phyloP scores from a whole-genome alignment of 2,797 vertebrate genomes.

The Nyctalus aviator region DNA sequence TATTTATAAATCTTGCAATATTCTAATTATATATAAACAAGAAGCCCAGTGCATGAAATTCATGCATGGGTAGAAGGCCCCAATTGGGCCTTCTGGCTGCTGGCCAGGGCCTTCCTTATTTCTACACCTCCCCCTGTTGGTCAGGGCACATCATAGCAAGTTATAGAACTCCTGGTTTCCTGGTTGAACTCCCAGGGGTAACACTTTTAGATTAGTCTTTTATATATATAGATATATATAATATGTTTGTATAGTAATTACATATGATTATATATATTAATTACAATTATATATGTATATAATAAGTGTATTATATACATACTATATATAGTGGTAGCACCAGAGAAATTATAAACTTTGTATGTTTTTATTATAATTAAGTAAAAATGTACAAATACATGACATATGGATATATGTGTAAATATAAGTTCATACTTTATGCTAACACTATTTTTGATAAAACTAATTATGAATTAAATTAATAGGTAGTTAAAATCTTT shows the following conservation, averaged over 20 bases:
- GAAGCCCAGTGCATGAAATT: too few relatives aligned
- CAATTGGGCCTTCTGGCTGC: too few relatives aligned
- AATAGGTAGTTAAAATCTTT: background rate
- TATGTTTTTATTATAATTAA: background rate
- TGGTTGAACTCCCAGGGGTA: too few relatives aligned
- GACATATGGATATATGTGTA: background rate
- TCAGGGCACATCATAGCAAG: too few relatives aligned
- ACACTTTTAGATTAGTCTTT: too few relatives aligned
- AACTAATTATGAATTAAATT: constrained; percentile 31
- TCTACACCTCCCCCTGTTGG: too few relatives aligned
- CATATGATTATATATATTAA: background rate
- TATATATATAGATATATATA: background rate
- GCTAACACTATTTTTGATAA: background rate
- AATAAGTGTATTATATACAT: background rate
- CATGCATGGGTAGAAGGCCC: too few relatives aligned
- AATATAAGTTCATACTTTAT: background rate
- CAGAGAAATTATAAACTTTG: background rate
- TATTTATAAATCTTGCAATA: background rate
- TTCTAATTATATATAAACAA: background rate
- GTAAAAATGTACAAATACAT: background rate
- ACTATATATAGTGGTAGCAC: background rate
- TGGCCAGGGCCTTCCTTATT: too few relatives aligned
- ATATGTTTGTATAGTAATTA: background rate
- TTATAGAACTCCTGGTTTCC: too few relatives aligned
- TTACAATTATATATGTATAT: background rate